These are phyloP conservation scores for Eumerus sabulonum DNA, from an alignment of 2,888 invertebrate genomes.

Conservation along the genomic window DNA sequence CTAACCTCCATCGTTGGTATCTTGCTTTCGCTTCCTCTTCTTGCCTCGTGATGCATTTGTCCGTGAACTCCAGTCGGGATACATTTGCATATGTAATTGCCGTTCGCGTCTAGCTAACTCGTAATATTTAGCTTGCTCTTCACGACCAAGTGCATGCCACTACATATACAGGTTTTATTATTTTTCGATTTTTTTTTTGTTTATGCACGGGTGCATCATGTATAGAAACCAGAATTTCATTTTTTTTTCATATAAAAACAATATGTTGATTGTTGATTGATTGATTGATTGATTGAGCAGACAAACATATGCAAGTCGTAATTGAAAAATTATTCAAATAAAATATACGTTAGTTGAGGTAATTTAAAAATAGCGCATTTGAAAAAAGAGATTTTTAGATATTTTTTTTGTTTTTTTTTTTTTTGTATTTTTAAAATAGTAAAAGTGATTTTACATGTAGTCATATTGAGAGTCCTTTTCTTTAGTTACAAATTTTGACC, in stretches of 20 bases:
- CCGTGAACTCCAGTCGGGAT: constrained; percentile 99
- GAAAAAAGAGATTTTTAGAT: too few species aligned
- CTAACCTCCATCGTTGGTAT: constrained; percentile 96
- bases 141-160: constrained; percentile 99
- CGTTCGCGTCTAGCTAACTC: constrained; percentile 99
- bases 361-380: constrained; percentile 63
- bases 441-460: too few species aligned
- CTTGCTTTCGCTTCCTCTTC: constrained; percentile 99
- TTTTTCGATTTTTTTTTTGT: constrained; percentile 38
- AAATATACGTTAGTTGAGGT: constrained; percentile 62
- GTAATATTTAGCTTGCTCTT: constrained; percentile 99
- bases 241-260: constrained; percentile 45
- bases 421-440: constrained; percentile 52
- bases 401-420: constrained; percentile 60
- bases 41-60: constrained; percentile 99
- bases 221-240: neutral
- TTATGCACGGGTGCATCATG: too few species aligned
- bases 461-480: constrained; percentile 21
- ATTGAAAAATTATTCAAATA: constrained; percentile 65
- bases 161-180: constrained; percentile 76
- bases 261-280: constrained; percentile 46
- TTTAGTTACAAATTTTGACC: constrained; percentile 56
- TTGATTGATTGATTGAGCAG: too few species aligned
- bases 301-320: constrained; percentile 51
- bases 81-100: constrained; percentile 99